Evolutionary conservation across 2,888 invertebrate species (phyloP), one percentile per base, ranked within the genome.

Genomic region (Archips crataeganus): DNA sequence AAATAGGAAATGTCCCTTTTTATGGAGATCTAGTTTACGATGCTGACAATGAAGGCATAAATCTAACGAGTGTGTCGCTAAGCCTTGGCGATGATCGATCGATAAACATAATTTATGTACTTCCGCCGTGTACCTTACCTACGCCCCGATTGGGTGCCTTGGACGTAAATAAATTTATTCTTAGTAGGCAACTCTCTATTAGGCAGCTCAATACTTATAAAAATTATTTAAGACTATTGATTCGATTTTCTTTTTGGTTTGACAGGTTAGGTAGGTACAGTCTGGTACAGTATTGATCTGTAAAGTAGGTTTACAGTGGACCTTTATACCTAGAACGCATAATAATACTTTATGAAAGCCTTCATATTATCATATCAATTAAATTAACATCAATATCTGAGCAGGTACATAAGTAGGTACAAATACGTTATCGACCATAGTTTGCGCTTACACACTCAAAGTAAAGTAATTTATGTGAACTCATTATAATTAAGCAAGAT

Each of bases 1-100:
- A 93, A 94, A 93, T 94, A 94, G 94, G 93, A 93, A 94, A 93
- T 93, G 92, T 92, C 90, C 89, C 92, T 94, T 94, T 94, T 94
- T 94, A 93, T 93, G 90, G 91, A 92, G 93, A 94, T 94, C 94
- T 94, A 94, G 94, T 94, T 94, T 94, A 94, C 91, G 92, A 90
- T 89, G 85, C 90, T 92, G 92, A 92, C 94, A 91, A 92, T 94
- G 93, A 92, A 90, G 93, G 93, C 88, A 93, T 94, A 94, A 94
- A 94, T 94, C 93, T 94, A 92, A 90, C 88, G 85, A 88, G 88
- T 85, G 87, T 89, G 89, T 91, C 91, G 89, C 89, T 86, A 87
- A 87, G 84, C 85, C 87, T 84, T 85, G 79, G 85, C 87, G 93
- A 94, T 94, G 94, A 94, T 93, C 92, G 91, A 93, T 94, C 90